Evolutionary conservation across 2,888 invertebrate species (phyloP).

Genomic region (Ophioninae sp.): DNA sequence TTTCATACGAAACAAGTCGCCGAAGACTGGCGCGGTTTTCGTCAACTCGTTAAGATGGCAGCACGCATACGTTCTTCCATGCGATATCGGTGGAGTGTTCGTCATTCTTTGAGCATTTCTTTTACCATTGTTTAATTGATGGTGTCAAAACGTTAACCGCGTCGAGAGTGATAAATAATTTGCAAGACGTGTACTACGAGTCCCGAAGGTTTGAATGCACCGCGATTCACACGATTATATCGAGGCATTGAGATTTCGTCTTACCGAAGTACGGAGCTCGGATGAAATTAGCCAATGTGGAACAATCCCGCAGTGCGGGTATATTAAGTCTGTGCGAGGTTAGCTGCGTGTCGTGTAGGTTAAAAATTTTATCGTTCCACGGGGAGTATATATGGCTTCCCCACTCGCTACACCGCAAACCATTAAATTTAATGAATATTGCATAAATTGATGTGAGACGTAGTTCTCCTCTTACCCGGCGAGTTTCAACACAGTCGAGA

Average conservation of each 20-base stretch:
- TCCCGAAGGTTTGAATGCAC: background rate
- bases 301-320: slow-evolving; percentile 42
- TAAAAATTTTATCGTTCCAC: slow-evolving; percentile 50
- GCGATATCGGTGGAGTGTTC: background rate
- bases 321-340: slow-evolving; percentile 31
- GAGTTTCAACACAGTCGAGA: background rate
- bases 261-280: background rate
- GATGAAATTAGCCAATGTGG: slow-evolving; percentile 43
- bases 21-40: too few relatives aligned
- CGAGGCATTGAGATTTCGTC: slow-evolving; percentile 16
- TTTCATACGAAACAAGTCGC: too few relatives aligned
- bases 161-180: background rate
- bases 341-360: slow-evolving; percentile 4
- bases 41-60: too few relatives aligned
- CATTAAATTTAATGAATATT: slow-evolving; percentile 56
- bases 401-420: slow-evolving; percentile 15
- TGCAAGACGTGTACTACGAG: background rate
- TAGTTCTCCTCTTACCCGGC: background rate
- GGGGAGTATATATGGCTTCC: slow-evolving; percentile 7
- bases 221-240: slow-evolving; percentile 2
- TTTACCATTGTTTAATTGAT: background rate
- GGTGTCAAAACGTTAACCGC: background rate
- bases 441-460: slow-evolving; percentile 20
- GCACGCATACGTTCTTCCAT: too few relatives aligned
- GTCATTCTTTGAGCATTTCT: background rate